phyloP scores from a whole-genome alignment of 2,888 invertebrate species.

The Lithophane semibrunnea region DNA sequence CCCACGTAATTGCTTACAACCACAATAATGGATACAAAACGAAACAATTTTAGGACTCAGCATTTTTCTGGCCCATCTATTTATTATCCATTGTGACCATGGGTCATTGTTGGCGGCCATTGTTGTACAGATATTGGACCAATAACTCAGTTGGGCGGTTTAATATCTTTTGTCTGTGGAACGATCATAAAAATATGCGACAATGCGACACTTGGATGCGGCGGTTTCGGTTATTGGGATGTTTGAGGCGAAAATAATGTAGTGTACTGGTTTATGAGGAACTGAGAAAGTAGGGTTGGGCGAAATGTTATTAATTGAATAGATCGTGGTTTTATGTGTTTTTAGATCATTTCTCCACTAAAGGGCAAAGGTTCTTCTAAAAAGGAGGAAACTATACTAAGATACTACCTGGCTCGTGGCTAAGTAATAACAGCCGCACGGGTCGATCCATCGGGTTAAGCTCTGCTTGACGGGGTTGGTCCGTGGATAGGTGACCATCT shows the following conservation, averaged over 20 bases:
- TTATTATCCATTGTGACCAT: conserved; percentile 79
- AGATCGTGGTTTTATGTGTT: too few species aligned
- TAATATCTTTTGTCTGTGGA: conserved; percentile 75
- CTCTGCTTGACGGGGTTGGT: too few species aligned
- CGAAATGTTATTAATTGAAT: too few species aligned
- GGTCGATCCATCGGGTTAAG: too few species aligned
- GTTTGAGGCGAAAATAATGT: conserved; percentile 19
- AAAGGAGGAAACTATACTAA: background rate
- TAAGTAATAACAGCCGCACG: too few species aligned
- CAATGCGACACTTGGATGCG: conserved; percentile 58
- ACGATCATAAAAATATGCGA: conserved; percentile 68
- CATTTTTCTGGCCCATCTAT: conserved; percentile 71
- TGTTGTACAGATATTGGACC: conserved; percentile 83
- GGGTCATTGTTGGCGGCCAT: conserved; percentile 75
- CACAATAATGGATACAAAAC: conserved; percentile 65
- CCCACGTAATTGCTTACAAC: conserved; percentile 51
- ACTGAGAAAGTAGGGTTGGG: background rate
- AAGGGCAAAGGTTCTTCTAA: background rate
- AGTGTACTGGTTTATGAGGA: conserved; percentile 21
- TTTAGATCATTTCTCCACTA: background rate
- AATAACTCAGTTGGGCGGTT: conserved; percentile 81
- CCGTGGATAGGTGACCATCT: too few species aligned
- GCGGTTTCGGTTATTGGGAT: conserved; percentile 20
- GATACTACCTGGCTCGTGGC: too few species aligned
- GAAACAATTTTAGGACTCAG: conserved; percentile 60